Conservation (phyloP, 2,113 vertebrate genomes). For the Dasyprocta punctata region DNA sequence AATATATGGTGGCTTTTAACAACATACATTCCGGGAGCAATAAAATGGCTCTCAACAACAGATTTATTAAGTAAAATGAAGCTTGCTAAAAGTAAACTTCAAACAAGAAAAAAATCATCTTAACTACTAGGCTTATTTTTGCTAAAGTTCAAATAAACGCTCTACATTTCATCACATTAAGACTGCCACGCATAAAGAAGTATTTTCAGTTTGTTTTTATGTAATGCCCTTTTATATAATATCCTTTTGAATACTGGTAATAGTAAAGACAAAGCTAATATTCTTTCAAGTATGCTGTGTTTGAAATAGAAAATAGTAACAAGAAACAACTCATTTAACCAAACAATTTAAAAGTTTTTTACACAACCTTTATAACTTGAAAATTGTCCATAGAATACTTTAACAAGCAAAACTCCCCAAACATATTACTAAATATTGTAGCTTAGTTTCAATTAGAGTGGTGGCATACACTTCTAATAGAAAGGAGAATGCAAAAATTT, state of each 20-base stretch:
- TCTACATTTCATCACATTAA: not conserved
- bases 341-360: slow-evolving; percentile 32
- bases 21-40: not conserved
- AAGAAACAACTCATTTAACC: slow-evolving; percentile 19
- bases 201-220: slow-evolving; percentile 7
- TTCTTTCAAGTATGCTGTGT: not conserved
- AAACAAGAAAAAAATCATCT: not conserved
- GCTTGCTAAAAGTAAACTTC: slow-evolving; percentile 16
- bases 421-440: slow-evolving; percentile 77
- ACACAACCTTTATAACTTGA: slow-evolving; percentile 31
- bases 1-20: not conserved
- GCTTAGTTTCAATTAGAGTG: slow-evolving; percentile 76
- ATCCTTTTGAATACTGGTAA: not conserved
- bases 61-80: not conserved
- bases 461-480: slow-evolving; percentile 65
- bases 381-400: slow-evolving; percentile 61
- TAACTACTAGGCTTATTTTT: not conserved
- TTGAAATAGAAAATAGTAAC: slow-evolving; percentile 34
- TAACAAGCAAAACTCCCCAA: slow-evolving; percentile 67
- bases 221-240: not conserved
- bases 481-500: slow-evolving; percentile 80
- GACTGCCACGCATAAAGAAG: not conserved
- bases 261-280: not conserved
- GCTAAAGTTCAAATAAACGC: not conserved
- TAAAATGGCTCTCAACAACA: not conserved